phyloP scores from a whole-genome alignment of 2,888 invertebrate species.

The Hemithea aestivaria region DNA sequence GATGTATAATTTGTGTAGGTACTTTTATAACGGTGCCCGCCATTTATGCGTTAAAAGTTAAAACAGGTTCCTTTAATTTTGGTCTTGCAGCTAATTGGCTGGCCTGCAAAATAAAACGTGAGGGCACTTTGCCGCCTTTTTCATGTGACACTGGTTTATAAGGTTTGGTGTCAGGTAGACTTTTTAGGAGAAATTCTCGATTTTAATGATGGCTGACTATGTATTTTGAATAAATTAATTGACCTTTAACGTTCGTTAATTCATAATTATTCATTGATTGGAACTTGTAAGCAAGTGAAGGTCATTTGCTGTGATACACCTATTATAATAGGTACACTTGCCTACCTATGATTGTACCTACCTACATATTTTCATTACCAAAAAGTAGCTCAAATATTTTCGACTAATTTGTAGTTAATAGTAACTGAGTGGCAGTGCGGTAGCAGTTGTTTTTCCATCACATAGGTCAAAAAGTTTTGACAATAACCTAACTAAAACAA shows the following conservation, averaged over 20 bases:
- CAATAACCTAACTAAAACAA: too few relatives aligned
- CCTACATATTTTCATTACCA: too few relatives aligned
- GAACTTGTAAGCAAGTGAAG: too few relatives aligned
- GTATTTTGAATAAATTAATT: constrained; percentile 2
- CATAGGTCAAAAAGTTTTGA: too few relatives aligned
- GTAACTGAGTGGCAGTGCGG: too few relatives aligned
- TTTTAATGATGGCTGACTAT: neutral
- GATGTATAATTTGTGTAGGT: constrained; percentile 16
- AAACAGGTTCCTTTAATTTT: constrained; percentile 28
- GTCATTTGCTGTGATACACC: too few relatives aligned
- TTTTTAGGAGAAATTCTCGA: constrained; percentile 10
- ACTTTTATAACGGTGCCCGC: constrained; percentile 27
- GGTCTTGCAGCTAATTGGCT: constrained; percentile 25
- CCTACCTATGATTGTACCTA: too few relatives aligned
- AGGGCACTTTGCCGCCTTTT: constrained; percentile 2
- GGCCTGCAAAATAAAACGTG: constrained; percentile 14
- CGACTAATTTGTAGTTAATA: too few relatives aligned
- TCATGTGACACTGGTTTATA: constrained; percentile 3
- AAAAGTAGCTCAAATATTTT: too few relatives aligned
- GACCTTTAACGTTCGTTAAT: neutral
- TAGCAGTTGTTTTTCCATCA: too few relatives aligned
- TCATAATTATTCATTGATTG: too few relatives aligned
- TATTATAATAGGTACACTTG: too few relatives aligned
- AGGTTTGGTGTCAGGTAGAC: constrained; percentile 3
- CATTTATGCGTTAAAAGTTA: constrained; percentile 19